Evolutionary conservation across 2,113 vertebrate genomes (phyloP).

Genomic region (Formicarius rufipectus): DNA sequence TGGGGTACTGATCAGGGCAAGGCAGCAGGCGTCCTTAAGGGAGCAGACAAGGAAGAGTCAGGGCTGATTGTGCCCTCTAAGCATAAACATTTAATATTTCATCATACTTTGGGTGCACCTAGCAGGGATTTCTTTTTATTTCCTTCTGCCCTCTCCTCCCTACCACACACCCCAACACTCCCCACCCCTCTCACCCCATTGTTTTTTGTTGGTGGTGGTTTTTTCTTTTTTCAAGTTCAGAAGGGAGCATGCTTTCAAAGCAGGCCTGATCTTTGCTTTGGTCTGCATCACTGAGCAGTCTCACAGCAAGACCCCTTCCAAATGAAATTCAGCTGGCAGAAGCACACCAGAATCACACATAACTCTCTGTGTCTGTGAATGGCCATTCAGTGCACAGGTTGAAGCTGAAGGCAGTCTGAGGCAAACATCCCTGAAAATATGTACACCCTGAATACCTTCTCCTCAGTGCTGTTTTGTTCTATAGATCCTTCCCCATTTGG

Average conservation of each 20-base stretch:
- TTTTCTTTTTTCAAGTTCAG: neutral
- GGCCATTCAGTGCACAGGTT: neutral
- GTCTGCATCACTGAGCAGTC: neutral
- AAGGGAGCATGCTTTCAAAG: neutral
- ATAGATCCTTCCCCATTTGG: neutral
- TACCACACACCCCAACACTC: too few relatives aligned
- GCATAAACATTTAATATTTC: neutral
- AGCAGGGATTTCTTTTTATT: fast-evolving
- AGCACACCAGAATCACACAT: neutral
- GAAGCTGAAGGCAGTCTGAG: neutral
- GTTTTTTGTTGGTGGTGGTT: neutral
- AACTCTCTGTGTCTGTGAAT: fast-evolving
- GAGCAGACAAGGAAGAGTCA: neutral
- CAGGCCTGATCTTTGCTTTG: neutral
- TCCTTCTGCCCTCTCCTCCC: neutral
- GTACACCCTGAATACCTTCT: neutral
- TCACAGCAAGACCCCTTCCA: neutral
- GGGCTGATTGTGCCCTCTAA: neutral
- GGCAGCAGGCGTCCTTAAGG: neutral
- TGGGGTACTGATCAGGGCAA: neutral
- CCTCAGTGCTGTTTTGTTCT: neutral
- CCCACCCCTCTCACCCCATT: neutral
- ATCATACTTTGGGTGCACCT: neutral
- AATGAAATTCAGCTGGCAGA: neutral
- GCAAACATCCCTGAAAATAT: neutral